These are phyloP conservation scores for Diaphora mendica DNA, from an alignment of 2,888 invertebrate species.

Conservation along the genomic window DNA sequence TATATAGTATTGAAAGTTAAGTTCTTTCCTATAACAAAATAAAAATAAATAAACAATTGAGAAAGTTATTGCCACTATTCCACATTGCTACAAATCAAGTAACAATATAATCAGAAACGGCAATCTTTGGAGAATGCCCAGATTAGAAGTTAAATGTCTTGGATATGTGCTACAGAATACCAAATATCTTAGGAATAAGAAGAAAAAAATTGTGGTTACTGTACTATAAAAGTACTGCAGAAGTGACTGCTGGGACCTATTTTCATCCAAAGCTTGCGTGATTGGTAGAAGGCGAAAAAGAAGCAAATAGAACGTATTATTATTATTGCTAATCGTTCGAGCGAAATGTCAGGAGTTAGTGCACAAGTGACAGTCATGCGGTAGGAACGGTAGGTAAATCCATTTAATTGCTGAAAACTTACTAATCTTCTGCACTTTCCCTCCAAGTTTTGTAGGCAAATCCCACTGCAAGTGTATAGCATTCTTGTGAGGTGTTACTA, in stretches of 20 bases:
- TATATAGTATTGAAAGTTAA: not conserved
- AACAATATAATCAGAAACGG: too few relatives aligned
- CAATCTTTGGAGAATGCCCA: too few relatives aligned
- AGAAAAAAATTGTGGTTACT: not conserved
- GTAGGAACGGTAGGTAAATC: too few relatives aligned
- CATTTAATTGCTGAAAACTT: slow-evolving; percentile 39
- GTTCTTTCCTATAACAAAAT: not conserved
- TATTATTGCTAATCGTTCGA: too few relatives aligned
- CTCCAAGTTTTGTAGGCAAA: slow-evolving; percentile 70
- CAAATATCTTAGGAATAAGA: too few relatives aligned
- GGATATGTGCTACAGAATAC: too few relatives aligned
- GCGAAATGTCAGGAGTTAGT: too few relatives aligned
- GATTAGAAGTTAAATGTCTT: too few relatives aligned
- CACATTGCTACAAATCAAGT: too few relatives aligned
- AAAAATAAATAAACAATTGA: too few relatives aligned
- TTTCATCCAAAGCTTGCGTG: too few relatives aligned
- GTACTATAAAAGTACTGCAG: not conserved
- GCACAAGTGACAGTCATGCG: too few relatives aligned
- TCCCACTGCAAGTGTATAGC: slow-evolving; percentile 88
- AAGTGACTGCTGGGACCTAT: not conserved
- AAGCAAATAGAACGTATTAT: not conserved
- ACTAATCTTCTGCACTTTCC: slow-evolving; percentile 75
- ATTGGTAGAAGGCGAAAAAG: not conserved
- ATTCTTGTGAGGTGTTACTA: slow-evolving; percentile 80
- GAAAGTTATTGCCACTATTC: not conserved